Evolutionary conservation across 2,113 vertebrate species (phyloP).

Genomic region (Pygoscelis antarcticus): DNA sequence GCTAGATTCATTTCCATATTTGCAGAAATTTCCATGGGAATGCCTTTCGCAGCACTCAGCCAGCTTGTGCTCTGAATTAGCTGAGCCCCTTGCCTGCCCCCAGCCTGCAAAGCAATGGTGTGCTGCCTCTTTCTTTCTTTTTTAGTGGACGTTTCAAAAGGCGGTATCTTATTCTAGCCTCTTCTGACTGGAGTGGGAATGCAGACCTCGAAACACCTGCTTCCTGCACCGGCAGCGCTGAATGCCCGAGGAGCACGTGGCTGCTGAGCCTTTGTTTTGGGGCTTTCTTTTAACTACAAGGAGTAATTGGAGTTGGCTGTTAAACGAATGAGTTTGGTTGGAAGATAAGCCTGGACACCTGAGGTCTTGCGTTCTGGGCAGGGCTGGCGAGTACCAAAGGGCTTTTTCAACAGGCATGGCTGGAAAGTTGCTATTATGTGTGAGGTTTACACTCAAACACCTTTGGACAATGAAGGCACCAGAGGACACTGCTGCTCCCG

Average conservation of each 20-base stretch:
- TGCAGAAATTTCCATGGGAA: not conserved
- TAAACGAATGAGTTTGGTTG: slow-evolving; percentile 50
- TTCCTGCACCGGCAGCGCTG: not conserved
- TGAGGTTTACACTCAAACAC: slow-evolving; percentile 65
- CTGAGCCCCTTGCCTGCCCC: not conserved
- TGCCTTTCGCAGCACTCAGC: not conserved
- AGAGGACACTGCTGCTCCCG: slow-evolving; percentile 39
- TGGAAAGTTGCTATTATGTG: slow-evolving; percentile 36
- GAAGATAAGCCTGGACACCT: slow-evolving; percentile 55
- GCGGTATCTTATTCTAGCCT: not conserved
- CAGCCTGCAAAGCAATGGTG: not conserved
- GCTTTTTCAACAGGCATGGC: slow-evolving; percentile 17
- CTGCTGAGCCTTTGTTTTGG: slow-evolving; percentile 34
- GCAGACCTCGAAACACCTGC: slow-evolving; percentile 18
- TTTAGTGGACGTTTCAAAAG: not conserved
- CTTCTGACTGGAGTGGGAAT: slow-evolving; percentile 28
- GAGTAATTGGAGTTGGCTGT: not conserved
- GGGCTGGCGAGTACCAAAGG: slow-evolving; percentile 32
- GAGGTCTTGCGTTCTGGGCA: slow-evolving; percentile 32
- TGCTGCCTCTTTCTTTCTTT: slow-evolving; percentile 3
- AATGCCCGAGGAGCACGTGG: not conserved
- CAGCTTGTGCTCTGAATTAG: not conserved
- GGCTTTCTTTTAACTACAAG: slow-evolving; percentile 50
- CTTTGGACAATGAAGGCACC: slow-evolving; percentile 68
- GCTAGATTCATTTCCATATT: not conserved